phyloP scores from a whole-genome alignment of 2,113 vertebrate species.

The Pterocles gutturalis region DNA sequence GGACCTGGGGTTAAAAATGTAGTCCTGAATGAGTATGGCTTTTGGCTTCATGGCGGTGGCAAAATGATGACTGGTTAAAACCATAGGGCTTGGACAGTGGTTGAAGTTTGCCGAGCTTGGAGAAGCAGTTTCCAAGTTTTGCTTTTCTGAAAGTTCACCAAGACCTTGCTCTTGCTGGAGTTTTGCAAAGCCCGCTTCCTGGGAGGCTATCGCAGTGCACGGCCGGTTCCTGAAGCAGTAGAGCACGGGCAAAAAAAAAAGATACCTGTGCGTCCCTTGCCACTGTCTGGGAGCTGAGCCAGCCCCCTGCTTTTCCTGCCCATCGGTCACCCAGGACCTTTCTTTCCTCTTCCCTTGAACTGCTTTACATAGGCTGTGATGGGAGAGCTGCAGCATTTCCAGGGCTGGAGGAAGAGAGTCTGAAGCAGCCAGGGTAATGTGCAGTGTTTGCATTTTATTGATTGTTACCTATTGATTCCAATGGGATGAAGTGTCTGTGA shows the following conservation, averaged over 20 bases:
- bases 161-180: neutral
- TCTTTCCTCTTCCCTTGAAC: neutral
- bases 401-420: conserved; percentile 12
- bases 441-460: conserved; percentile 74
- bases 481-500: conserved; percentile 62
- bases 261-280: accelerated
- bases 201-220: neutral
- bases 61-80: neutral
- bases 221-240: neutral
- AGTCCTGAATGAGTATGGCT: neutral
- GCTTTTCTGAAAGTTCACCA: neutral
- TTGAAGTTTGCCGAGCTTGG: neutral
- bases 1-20: neutral
- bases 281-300: neutral
- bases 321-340: neutral
- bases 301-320: neutral
- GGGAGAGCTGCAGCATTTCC: neutral
- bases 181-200: neutral
- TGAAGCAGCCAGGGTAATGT: conserved; percentile 57
- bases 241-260: neutral
- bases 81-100: neutral
- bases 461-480: conserved; percentile 75
- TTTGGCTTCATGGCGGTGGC: neutral
- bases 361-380: neutral
- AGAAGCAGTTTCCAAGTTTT: neutral